Evolutionary conservation across 2,113 vertebrate species (phyloP).

Genomic region (Pogona vitticeps): DNA sequence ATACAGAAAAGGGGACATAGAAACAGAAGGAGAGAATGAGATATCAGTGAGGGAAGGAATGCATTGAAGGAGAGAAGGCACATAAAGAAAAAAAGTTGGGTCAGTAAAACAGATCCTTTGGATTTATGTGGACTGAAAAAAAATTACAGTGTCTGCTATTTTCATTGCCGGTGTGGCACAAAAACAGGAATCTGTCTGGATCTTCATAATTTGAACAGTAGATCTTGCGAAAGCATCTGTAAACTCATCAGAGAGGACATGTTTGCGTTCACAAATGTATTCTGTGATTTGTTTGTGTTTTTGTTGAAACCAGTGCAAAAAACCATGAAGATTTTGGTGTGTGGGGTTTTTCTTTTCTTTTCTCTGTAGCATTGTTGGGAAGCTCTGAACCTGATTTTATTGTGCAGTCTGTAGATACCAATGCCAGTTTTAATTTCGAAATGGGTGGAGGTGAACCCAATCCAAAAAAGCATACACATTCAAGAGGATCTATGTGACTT

Average conservation of each 20-base stretch:
- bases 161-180: not conserved
- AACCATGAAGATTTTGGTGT: not conserved
- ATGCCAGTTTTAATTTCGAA: not conserved
- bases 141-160: not conserved
- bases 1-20: not conserved
- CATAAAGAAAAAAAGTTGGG: not conserved
- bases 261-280: not conserved
- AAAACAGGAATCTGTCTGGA: not conserved
- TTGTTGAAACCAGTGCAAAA: not conserved
- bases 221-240: not conserved
- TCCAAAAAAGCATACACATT: not conserved
- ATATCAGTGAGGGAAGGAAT: not conserved
- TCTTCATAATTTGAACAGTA: not conserved
- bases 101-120: not conserved
- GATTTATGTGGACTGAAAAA: not conserved
- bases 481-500: not conserved
- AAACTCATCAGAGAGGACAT: not conserved
- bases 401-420: not conserved
- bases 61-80: not conserved
- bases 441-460: not conserved
- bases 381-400: not conserved
- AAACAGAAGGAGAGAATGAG: not conserved
- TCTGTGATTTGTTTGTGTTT: not conserved
- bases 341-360: not conserved
- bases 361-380: not conserved